A percentile compares a stretch with the other conserved stretches of the same genome.
Evolutionary conservation across 2,797 vertebrate species (phyloP).

Genomic region (Sciurus vulgaris): DNA sequence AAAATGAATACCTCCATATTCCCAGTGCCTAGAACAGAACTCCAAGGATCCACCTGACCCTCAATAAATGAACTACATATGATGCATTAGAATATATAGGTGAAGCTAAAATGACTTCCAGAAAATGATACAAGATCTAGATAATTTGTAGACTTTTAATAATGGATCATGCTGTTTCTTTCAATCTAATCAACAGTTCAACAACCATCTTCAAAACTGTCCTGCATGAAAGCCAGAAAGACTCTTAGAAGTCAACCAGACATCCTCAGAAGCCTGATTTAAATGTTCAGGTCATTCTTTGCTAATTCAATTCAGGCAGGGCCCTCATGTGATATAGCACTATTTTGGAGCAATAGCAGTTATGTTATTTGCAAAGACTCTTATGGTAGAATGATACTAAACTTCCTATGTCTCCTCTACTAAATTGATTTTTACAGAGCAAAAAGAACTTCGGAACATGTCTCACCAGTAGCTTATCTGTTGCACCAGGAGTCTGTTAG

Average conservation of each 20-base stretch:
- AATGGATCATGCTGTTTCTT: neutral
- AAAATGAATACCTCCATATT: neutral
- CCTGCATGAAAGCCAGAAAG: neutral
- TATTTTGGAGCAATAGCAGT: neutral
- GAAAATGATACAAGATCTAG: constrained; percentile 6
- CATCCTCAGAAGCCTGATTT: neutral
- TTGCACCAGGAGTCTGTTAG: constrained; percentile 1
- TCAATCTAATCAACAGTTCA: constrained; percentile 31
- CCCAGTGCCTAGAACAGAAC: neutral
- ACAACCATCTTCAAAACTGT: neutral
- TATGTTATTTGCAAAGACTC: constrained; percentile 51
- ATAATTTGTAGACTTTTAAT: neutral
- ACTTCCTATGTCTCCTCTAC: neutral
- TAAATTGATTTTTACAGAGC: neutral
- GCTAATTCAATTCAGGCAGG: neutral
- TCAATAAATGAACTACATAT: neutral
- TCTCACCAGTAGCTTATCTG: constrained; percentile 40
- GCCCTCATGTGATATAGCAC: neutral
- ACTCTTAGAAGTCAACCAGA: neutral
- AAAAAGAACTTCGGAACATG: constrained; percentile 39
- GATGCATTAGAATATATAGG: neutral
- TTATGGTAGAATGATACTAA: neutral
- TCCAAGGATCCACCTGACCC: neutral
- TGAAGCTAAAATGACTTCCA: neutral
- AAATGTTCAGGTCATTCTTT: constrained; percentile 4